phyloP scores from a whole-genome alignment of 2,888 invertebrate genomes.

The Empis stercorea region DNA sequence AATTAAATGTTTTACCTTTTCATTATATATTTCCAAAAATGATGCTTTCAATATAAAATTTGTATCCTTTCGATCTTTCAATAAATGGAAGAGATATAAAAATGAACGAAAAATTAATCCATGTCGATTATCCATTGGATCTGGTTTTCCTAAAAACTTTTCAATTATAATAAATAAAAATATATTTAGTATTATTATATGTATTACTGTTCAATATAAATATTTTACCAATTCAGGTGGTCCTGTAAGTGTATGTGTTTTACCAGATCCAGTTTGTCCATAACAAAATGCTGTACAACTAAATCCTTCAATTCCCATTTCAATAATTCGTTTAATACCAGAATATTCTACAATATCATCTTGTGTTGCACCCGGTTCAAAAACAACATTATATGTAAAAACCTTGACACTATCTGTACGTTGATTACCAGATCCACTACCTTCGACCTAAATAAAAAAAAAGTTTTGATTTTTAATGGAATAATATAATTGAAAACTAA shows the following conservation, averaged over 20 bases:
- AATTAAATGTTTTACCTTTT: slow-evolving; percentile 60
- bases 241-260: slow-evolving; percentile 90
- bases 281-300: slow-evolving; percentile 87
- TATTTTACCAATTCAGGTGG: slow-evolving; percentile 67
- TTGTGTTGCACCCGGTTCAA: slow-evolving; percentile 79
- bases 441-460: slow-evolving; percentile 37
- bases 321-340: slow-evolving; percentile 77
- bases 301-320: slow-evolving; percentile 91
- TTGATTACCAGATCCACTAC: slow-evolving; percentile 37
- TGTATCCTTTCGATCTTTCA: slow-evolving; percentile 61
- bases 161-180: background rate
- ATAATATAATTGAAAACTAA: background rate
- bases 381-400: slow-evolving; percentile 92
- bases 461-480: background rate
- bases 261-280: slow-evolving; percentile 93
- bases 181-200: background rate
- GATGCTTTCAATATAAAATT: slow-evolving; percentile 83
- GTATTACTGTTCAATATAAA: background rate
- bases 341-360: slow-evolving; percentile 77
- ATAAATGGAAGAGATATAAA: slow-evolving; percentile 72
- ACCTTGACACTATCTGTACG: slow-evolving; percentile 61
- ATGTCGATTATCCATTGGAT: slow-evolving; percentile 59
- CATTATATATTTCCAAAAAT: slow-evolving; percentile 92
- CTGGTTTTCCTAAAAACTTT: slow-evolving; percentile 51
- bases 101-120: slow-evolving; percentile 85